Evolutionary conservation across 2,797 vertebrate genomes (phyloP), one percentile per base, ranked within the genome.

Genomic region (Etheostoma nigrum): DNA sequence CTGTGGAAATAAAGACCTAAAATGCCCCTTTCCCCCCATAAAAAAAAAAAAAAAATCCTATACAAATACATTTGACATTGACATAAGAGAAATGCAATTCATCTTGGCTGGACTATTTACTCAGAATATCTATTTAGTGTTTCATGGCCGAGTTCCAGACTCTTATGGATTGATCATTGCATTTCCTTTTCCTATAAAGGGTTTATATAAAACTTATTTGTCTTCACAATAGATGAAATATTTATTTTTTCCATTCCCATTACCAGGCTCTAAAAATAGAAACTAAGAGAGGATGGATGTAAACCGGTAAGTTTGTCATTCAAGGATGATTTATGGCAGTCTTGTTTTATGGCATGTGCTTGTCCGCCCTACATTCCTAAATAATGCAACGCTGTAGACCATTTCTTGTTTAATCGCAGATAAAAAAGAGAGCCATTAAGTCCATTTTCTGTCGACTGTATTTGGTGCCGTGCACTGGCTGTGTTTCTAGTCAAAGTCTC

Each of bases 401-500:
- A 40, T 71, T 62, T 60, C 57, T 42, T 25, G 16, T 83, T 77
- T 74, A 81, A 86, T 69, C 79, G 76, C 44, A 48, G 45, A 66
- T 82, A 65, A 67, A 58, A 87, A 69, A 61, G 33, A 67, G 49
- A 72, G 59, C n/a, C 67, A 60, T 81, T 76, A 48, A 55, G 33
- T 48, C 63, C 54, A 23, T 81, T 79, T 69, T 21, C 14, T 74
- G 76, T 36, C 11, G 2, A 52, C 61, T 30, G 19, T 73, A 58
- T 82, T 80, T 59, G 62, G 76, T 74, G 62, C 78, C 40, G 25
- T 54, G 61, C 51, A 44, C 67, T 66, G 42, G 55, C 58, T 71
- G 25, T 4, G 45, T 76, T 81, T 86, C 78, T 78, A 78, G 72
- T 66, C 76, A 68, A 81, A 60, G 68, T 72, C 55, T 83, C 53